Evolutionary conservation across 2,797 vertebrate genomes (phyloP).

Genomic region (Cyprinella venusta): DNA sequence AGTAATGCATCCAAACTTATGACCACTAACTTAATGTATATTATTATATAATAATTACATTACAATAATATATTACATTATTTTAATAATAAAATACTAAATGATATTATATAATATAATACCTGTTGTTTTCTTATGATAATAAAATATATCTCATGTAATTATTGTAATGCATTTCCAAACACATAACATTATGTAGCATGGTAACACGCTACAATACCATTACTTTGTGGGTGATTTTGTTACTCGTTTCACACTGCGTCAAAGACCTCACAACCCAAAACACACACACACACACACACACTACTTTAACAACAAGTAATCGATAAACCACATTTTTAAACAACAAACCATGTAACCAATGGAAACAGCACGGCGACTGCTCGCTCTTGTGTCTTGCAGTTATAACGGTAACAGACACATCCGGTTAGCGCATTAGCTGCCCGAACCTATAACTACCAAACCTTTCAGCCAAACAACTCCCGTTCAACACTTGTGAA

Average conservation of each 20-base stretch:
- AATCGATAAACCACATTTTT: neutral
- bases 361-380: neutral
- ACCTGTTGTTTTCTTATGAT: too few species aligned
- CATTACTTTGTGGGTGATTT: neutral
- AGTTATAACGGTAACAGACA: neutral
- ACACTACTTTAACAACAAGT: neutral
- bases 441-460: neutral
- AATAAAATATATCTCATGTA: neutral
- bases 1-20: too few species aligned
- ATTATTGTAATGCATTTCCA: neutral
- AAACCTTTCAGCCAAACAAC: too few species aligned
- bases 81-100: too few species aligned
- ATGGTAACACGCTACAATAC: neutral
- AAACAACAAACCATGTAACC: neutral
- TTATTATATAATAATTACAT: neutral
- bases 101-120: too few species aligned
- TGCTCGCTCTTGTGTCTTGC: neutral
- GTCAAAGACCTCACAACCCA: neutral
- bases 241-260: neutral
- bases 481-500: neutral
- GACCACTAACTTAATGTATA: too few species aligned
- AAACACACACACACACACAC: neutral
- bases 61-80: neutral
- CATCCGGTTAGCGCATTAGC: slow-evolving; percentile 12
- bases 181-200: neutral